Base-by-base conservation (phyloP, 2,797 vertebrate genomes). In the Thunnus albacares region DNA sequence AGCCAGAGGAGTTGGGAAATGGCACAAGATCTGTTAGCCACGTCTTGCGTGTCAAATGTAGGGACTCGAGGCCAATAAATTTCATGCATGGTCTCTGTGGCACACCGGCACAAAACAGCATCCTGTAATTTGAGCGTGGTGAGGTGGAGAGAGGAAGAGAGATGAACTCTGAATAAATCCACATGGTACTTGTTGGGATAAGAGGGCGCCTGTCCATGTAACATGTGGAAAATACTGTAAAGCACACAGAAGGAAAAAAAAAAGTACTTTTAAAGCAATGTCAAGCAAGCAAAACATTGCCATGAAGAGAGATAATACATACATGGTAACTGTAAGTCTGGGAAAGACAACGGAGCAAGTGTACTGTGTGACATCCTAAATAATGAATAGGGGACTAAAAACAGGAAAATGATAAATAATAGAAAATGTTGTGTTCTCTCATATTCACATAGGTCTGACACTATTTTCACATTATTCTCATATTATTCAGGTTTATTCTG, bases 1-100 rank as follows among this genome's bases (percentile, higher is more conserved):
- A 86, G 83, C 73, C 0, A 2, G 80, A 89, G 80, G 83, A 91
- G 87, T 91, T 56, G 79, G 87, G 85, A 89, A 88, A 91, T 85
- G 87, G 90, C 88, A 89, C 55, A 66, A 79, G 87, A 93, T 93
- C 88, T 88, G 86, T 89, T 88, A 85, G 87, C 84, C 80, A 86
- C 55, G 74, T 93, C 81, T 75, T 58, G 83, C n/a, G 80, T 90
- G 89, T 92, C 87, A 91, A 93, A 90, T 84, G 75, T 82, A 81
- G 43, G 52, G 78, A 90, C 84, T 86, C 52, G 1, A 71, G 72
- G 81, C 85, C 83, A 85, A 87, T 91, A 86, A 63, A 91, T 92
- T 92, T 90, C 80, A 85, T 71, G 77, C 84, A 62, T 12, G 38
- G 74, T 85, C 85, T 87, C 83, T 71, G 82, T 78, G 85, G 82